Conservation (phyloP, 2,113 vertebrate species). For the Forbesichthys agassizii region DNA sequence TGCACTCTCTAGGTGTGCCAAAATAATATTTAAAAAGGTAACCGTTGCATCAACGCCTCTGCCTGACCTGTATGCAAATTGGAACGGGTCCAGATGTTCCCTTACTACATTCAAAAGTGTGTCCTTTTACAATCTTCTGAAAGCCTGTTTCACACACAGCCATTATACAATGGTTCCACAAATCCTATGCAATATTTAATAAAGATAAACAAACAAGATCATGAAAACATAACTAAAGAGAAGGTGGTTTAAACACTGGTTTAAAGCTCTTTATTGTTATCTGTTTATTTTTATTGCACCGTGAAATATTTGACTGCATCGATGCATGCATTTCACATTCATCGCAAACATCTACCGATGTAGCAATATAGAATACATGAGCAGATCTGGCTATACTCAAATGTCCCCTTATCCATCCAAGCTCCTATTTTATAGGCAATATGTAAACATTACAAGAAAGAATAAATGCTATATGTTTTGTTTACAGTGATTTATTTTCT, state of each 20-base stretch:
- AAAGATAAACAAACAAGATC: too few species aligned
- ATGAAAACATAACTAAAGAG: too few species aligned
- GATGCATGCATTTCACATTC: constrained; percentile 26
- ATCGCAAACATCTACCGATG: constrained; percentile 11
- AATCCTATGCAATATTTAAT: not conserved
- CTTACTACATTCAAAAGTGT: too few species aligned
- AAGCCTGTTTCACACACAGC: too few species aligned
- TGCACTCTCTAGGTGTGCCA: too few species aligned
- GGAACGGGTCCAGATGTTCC: too few species aligned
- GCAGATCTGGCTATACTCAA: not conserved
- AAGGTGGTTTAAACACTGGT: too few species aligned
- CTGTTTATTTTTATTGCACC: constrained; percentile 38
- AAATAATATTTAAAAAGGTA: too few species aligned
- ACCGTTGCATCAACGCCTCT: too few species aligned
- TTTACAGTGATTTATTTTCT: not conserved
- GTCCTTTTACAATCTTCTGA: too few species aligned
- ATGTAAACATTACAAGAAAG: not conserved
- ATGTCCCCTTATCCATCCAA: not conserved
- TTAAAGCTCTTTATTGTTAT: not conserved
- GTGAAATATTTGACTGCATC: constrained; percentile 23
- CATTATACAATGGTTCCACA: constrained; percentile 16
- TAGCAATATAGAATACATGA: constrained; percentile 33
- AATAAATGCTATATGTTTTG: not conserved
- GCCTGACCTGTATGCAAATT: too few species aligned
- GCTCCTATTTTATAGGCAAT: not conserved